Percentiles rank a stretch among this genome's conserved stretches.
Evolutionary conservation across 2,888 invertebrate genomes (phyloP).

Genomic region (Synergus laeviventris): DNA sequence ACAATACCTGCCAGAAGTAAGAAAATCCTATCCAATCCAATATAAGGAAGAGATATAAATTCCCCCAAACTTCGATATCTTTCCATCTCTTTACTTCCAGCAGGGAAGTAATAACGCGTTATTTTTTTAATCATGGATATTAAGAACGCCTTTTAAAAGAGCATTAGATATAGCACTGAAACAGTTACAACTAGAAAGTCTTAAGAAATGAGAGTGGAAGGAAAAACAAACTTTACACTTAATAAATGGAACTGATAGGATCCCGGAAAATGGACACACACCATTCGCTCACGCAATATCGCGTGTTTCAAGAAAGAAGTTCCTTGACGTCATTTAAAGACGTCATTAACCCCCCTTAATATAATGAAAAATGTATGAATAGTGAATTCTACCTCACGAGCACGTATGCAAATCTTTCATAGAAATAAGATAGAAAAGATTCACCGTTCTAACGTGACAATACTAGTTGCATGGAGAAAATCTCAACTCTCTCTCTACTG

Average conservation of each 20-base stretch:
- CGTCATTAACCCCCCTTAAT: constrained; percentile 57
- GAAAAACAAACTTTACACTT: constrained; percentile 25
- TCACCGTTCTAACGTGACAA: neutral
- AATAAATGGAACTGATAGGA: constrained; percentile 40
- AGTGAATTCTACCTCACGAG: constrained; percentile 5
- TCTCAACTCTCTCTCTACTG: neutral
- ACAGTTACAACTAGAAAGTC: neutral
- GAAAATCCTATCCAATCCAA: no score
- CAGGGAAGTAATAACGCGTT: no score
- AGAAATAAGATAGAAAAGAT: neutral
- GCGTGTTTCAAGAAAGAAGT: constrained; percentile 58
- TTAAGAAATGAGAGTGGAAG: neutral
- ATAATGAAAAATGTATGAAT: neutral
- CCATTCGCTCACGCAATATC: constrained; percentile 62
- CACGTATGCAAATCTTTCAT: neutral
- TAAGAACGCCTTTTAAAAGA: neutral
- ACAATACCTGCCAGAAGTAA: no score
- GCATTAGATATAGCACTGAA: no score
- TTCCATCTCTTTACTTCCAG: no score
- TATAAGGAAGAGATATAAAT: no score
- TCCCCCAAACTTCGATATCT: no score
- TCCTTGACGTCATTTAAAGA: constrained; percentile 57
- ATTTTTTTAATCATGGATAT: no score
- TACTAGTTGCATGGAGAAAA: neutral
- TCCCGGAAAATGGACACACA: constrained; percentile 54